A percentile compares a stretch with the other conserved stretches of the same genome.
These are phyloP conservation scores for Sphenopsis melanotis DNA, from an alignment of 2,797 vertebrate genomes.

Conservation along the genomic window DNA sequence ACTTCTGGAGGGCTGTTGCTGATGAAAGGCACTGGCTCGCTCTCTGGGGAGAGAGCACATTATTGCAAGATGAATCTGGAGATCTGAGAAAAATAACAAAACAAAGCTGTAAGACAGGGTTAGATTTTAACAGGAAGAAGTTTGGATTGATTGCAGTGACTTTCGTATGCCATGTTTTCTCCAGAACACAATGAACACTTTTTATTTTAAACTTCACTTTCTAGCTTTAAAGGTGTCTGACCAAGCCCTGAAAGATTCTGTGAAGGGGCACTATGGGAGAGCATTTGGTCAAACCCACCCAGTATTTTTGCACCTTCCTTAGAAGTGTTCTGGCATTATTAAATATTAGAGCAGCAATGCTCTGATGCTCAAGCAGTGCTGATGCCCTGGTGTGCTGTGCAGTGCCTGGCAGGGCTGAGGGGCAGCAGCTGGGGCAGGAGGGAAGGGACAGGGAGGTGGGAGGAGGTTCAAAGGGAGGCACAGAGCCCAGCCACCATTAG, in stretches of 20 bases:
- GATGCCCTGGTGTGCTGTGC: background rate
- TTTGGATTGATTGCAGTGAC: background rate
- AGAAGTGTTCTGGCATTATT: background rate
- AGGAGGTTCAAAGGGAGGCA: background rate
- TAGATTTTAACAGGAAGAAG: conserved; percentile 18
- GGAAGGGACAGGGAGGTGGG: background rate
- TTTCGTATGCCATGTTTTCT: background rate
- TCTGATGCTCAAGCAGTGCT: background rate
- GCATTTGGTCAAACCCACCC: background rate
- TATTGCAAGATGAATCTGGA: conserved; percentile 35
- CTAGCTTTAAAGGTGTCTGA: background rate
- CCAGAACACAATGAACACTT: background rate
- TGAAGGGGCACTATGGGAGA: background rate
- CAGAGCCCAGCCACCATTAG: background rate
- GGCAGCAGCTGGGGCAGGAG: background rate
- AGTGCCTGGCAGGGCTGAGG: background rate
- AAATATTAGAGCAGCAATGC: background rate
- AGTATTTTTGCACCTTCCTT: background rate
- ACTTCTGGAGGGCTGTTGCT: conserved; percentile 50
- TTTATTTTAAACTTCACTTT: background rate
- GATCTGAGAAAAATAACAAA: conserved; percentile 49
- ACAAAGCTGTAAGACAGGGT: conserved; percentile 17
- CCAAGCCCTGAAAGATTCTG: background rate
- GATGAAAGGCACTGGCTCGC: conserved; percentile 10
- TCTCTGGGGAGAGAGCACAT: conserved; percentile 20